A percentile compares a stretch with the other conserved stretches of the same genome.
Evolutionary conservation across 2,113 vertebrate genomes (phyloP).

Genomic region (Xiphias gladius): DNA sequence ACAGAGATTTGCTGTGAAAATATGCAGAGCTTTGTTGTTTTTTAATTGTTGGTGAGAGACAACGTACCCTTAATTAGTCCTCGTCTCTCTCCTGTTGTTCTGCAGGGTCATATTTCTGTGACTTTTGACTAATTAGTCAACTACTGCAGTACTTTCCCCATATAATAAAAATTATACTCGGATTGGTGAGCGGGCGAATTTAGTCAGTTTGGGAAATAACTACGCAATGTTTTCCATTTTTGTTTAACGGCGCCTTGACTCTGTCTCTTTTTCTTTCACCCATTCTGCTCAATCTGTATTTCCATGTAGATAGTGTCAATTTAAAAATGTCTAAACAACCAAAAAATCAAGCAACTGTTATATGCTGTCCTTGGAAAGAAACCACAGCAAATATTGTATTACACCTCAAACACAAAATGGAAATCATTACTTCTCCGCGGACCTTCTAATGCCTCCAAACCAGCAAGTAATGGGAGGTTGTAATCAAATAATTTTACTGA

Average conservation of each 20-base stretch:
- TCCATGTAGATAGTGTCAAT: conserved; percentile 55
- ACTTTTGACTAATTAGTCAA: conserved; percentile 80
- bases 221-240: conserved; percentile 66
- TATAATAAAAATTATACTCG: conserved; percentile 36
- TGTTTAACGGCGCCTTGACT: conserved; percentile 23
- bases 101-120: conserved; percentile 67
- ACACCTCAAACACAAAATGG: conserved; percentile 78
- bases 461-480: conserved; percentile 77
- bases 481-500: conserved; percentile 80
- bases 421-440: conserved; percentile 78
- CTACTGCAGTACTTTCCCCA: conserved; percentile 58
- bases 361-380: conserved; percentile 54
- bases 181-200: conserved; percentile 43
- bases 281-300: conserved; percentile 33
- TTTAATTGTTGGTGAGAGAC: conserved; percentile 80
- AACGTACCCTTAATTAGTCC: conserved; percentile 78
- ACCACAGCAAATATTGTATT: conserved; percentile 67
- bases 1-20: conserved; percentile 63
- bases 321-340: conserved; percentile 56
- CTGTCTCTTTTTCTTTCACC: conserved; percentile 11
- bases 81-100: conserved; percentile 68
- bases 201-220: conserved; percentile 56
- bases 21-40: conserved; percentile 79
- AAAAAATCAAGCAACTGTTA: conserved; percentile 55
- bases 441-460: conserved; percentile 76